phyloP scores from a whole-genome alignment of 2,888 invertebrate genomes.

The Eulithis prunata region DNA sequence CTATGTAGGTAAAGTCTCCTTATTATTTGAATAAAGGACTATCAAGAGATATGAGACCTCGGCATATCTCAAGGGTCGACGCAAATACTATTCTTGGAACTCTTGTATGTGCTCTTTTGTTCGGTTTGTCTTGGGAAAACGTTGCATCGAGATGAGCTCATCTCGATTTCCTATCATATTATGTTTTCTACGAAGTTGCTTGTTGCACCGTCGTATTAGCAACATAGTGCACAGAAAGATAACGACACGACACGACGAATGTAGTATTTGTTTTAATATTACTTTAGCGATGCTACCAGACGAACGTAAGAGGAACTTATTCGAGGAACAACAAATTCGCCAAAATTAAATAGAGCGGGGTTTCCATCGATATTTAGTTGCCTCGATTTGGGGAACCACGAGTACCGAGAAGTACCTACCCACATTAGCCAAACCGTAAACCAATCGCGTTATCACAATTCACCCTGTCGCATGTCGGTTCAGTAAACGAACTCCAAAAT shows the following conservation, averaged over 20 bases:
- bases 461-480: slow-evolving; percentile 55
- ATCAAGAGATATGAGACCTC: slow-evolving; percentile 43
- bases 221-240: slow-evolving; percentile 1
- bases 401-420: slow-evolving; percentile 21
- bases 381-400: slow-evolving; percentile 33
- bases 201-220: slow-evolving; percentile 3
- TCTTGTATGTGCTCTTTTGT: slow-evolving; percentile 27
- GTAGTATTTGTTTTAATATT: too few species aligned
- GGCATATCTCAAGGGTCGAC: slow-evolving; percentile 40
- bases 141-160: slow-evolving; percentile 28
- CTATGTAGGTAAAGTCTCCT: slow-evolving; percentile 36
- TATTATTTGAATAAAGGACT: slow-evolving; percentile 44
- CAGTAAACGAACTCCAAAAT: slow-evolving; percentile 81
- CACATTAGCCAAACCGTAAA: slow-evolving; percentile 52
- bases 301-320: not conserved
- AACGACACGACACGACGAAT: too few species aligned
- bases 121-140: slow-evolving; percentile 24
- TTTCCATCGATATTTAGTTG: slow-evolving; percentile 48
- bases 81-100: slow-evolving; percentile 36
- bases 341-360: slow-evolving; percentile 25
- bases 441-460: slow-evolving; percentile 66
- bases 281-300: not conserved
- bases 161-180: slow-evolving; percentile 13
- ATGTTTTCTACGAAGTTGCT: slow-evolving; percentile 15
- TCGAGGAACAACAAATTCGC: not conserved